Base-by-base conservation (phyloP, 2,113 vertebrate species). In the Onychostoma macrolepis region DNA sequence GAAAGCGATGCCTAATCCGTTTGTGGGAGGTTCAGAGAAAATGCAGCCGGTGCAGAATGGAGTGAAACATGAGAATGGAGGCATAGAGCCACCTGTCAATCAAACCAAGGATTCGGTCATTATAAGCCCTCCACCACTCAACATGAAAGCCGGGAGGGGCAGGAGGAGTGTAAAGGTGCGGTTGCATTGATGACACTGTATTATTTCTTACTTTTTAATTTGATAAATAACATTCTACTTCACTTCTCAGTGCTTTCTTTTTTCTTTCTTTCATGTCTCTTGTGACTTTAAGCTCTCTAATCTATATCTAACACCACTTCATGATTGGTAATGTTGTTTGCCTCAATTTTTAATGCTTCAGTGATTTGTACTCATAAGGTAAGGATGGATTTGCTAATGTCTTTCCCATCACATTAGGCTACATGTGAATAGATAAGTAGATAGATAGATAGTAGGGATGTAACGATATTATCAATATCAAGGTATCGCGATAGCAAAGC, bases 121-220 rank as follows among this genome's bases (percentile, higher is more conserved):
- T 87, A 95, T 97, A 94, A 96, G 92, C 89, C 96, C 96, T 92
- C 96, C 96, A 91, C 96, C 96, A 89, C 95, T 97, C 91, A 97
- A 91, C 92, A 92, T 93, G 93, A 97, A 97, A 93, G 95, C 95
- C 11, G 96, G 96, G 94, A 94, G 96, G 94, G 96, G 96, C 94
- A 96, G 95, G 93, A 96, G 95, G 92, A 92, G 91, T 90, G 90
- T 94, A 90, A 96, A 97, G 96, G 96, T 97, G 95, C 96, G 94
- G 6, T 13, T 33, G 12, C 24, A 63, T 11, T 63, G 15, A 41
- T 61, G 15, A 53, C 12, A n/a, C 1, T 56, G 9, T 26, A 30
- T 63, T 56, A 13, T 53, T 17, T 76, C 12, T 50, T 78, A 6
- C 75, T 30, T 78, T 78, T 50, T 53, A 19, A 50, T 50, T 56